Evolutionary conservation across 2,113 vertebrate species (phyloP), one percentile per base, ranked within the genome.

Genomic region (Gambusia affinis): DNA sequence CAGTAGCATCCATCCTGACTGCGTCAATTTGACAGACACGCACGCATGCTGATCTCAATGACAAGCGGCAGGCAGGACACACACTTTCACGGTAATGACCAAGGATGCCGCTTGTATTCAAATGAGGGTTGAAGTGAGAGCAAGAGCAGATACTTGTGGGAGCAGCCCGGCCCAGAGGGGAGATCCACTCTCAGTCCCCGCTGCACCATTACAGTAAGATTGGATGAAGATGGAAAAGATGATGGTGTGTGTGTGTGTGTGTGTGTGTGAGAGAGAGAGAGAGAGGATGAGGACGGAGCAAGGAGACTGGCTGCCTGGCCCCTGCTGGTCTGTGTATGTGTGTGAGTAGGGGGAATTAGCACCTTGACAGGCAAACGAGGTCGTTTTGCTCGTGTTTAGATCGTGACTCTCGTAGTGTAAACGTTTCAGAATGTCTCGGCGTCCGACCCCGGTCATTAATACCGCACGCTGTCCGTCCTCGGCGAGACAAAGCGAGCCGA

Each of bases 171-270:
- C 92, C 90, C 92, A 92, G 90, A 91, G 88, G 92, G 90, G 90
- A 90, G 86, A 92, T 93, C 89, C 88, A 89, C 82, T 75, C 81
- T 5, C 79, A 39, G 87, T 91, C 92, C 90, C 92, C 0, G 84
- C 89, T 81, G 91, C 77, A 87, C 90, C 89, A 92, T 93, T 93
- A 92, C 90, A 79, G 80, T 87, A 79, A 93, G 90, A 93, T 93
- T 93, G 90, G 90, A 92, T 89, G 90, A 90, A 92, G 90, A 92
- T 90, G 86, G 89, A 89, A 88, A 92, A 92, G 91, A 89, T 91
- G 89, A 92, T 89, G 67, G 88, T 79, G 85, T 70, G 88, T 76
- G 84, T 67, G 77, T 37, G 35, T 37, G 35, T 35, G 35, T 35
- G 27, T 27, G 27, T 27, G 27, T 1, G 27, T 0, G 31, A 33